Percentiles rank a stretch among this genome's conserved stretches.
Conservation (phyloP, 2,797 vertebrate species). For the Platyrinchus mystaceus region DNA sequence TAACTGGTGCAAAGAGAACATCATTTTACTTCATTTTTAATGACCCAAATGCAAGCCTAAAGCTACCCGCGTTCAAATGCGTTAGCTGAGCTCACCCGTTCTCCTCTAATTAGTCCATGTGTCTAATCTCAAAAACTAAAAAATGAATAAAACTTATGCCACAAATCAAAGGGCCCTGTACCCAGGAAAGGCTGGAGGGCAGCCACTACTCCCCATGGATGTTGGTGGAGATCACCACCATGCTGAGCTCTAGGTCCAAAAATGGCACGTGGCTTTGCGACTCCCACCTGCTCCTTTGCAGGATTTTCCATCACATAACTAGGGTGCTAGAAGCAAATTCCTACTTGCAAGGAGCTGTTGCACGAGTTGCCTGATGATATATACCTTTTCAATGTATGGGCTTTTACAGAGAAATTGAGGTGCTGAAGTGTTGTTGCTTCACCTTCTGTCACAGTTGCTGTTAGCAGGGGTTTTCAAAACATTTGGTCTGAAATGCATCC, state of each 20-base stretch:
- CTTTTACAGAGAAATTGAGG: background rate
- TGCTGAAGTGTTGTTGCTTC: background rate
- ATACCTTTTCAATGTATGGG: background rate
- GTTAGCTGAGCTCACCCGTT: slow-evolving; percentile 7
- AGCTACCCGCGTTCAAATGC: background rate
- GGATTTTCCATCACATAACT: background rate
- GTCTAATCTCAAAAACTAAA: background rate
- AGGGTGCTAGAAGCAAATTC: background rate
- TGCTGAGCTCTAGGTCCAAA: background rate
- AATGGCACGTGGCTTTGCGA: background rate
- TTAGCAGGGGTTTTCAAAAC: background rate
- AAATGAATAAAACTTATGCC: background rate
- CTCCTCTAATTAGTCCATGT: slow-evolving; percentile 3
- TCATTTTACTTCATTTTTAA: slow-evolving; percentile 29
- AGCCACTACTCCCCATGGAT: background rate
- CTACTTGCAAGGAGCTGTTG: background rate
- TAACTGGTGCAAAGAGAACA: background rate
- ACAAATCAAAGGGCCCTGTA: background rate
- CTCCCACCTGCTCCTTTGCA: background rate
- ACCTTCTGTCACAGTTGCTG: background rate
- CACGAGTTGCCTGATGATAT: background rate
- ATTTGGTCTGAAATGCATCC: background rate
- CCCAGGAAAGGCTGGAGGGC: background rate
- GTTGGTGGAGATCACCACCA: background rate
- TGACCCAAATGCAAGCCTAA: slow-evolving; percentile 29